Base-by-base conservation (phyloP, 2,888 invertebrate genomes). In the Andrena bicolor region DNA sequence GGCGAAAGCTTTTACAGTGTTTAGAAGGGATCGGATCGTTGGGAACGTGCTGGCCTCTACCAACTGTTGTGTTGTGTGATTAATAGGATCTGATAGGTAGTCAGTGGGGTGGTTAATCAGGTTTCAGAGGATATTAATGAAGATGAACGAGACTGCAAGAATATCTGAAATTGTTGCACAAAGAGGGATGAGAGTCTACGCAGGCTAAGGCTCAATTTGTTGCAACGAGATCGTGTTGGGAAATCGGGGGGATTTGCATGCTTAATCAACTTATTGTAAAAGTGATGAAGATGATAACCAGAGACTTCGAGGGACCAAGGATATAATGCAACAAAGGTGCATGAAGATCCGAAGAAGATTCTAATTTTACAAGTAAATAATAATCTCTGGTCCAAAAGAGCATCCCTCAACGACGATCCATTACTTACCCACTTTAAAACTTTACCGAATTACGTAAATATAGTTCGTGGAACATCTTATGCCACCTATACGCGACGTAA, bases 191-290 rank as follows among this genome's bases (percentile, higher is more conserved):
- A 32, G n/a, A 65, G 49, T 64, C 32, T 28, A 10, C 20, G 32
- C 4, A 23, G 10, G n/a, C 10, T n/a, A 26, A 16, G 60, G 32
- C 13, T 23, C 8, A 51, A 16, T 56, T 32, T 16, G 20, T 16
- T 2, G 32, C 58, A 76, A 23, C 30, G 30, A 1, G 13, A 1
- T 16, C 13, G 6, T n/a, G n/a, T 30, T 58, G 41, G 23, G 58
- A 49, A n/a, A 13, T 23, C 32, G 23, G 8, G 35, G n/a, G 58
- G 35, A 70, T 79, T 79, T 69, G 32, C 79, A 56, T 49, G n/a
- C 26, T 48, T 69, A 63, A 77, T 56, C 48, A 35, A 78, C 28
- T 79, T 64, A 69, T 77, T 77, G 56, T 51, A 26, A 56, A 23
- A 4, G 10, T 10, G n/a, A 6, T 8, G 2, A 20, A 26, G 10